Base-by-base conservation (phyloP, 2,888 invertebrate genomes). In the Linnaemya tessellans region DNA sequence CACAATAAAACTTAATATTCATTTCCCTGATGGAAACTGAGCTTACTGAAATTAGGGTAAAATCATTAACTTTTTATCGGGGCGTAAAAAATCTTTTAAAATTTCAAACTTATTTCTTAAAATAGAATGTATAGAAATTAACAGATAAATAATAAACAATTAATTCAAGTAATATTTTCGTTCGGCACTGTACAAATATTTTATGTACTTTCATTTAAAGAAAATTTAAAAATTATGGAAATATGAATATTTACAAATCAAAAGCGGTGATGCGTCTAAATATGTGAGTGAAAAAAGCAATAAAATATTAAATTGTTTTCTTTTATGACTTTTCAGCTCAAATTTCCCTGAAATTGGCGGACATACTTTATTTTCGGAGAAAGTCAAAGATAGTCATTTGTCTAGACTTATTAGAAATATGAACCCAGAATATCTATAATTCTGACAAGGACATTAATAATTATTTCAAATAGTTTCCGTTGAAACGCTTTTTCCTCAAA, bases 281-380 rank as follows among this genome's bases (percentile, higher is more conserved):
- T 30, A 60, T 38, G 15, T 30, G 75, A 41, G 22, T 49, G 38
- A 10, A 60, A 70, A 77, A 73, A 73, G 68, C 58, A 74, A 67
- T 85, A 81, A 87, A 87, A 80, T 77, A 71, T 60, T 79, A 65
- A 70, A 74, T 81, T 75, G 35, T 80, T 84, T 78, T 35, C 64
- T 86, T 87, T 84, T 84, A 86, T 68, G 84, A 78, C 71, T 74
- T 79, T 87, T 80, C 54, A 70, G 41, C 54, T 84, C 81, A 62
- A 84, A 70, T 86, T 80, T 67, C 75, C 54, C 20, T 46, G 49
- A 46, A 78, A 77, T 80, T 62, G 75, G 80, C 75, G 83, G 71
- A 80, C 75, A 75, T 54, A 74, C 74, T n/a, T n/a, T n/a, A 51
- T 60, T 62, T 54, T 38, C 54, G 5, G 35, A 67, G 41, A 56